phyloP scores from a whole-genome alignment of 2,113 vertebrate genomes.

The Coptodon rendalli region DNA sequence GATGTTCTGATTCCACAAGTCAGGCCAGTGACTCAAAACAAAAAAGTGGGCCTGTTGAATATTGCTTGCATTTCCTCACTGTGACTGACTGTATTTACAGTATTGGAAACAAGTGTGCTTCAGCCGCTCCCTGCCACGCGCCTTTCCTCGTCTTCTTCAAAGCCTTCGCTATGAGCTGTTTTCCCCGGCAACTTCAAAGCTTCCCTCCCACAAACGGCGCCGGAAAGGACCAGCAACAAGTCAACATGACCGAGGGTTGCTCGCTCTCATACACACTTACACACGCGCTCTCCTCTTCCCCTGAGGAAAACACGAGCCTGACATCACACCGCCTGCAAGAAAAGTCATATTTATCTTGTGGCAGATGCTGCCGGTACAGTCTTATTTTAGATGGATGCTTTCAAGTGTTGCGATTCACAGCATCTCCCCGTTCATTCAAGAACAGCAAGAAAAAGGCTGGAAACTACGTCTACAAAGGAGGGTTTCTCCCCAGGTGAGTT shows the following conservation, averaged over 20 bases:
- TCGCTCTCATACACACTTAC: neutral
- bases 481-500: constrained; percentile 25
- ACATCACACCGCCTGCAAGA: constrained; percentile 5
- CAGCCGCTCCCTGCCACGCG: constrained; percentile 24
- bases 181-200: constrained; percentile 58
- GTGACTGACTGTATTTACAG: constrained; percentile 43
- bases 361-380: neutral
- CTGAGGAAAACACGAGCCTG: neutral
- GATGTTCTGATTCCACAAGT: neutral
- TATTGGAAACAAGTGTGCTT: neutral
- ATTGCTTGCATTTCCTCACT: neutral
- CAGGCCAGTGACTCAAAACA: neutral
- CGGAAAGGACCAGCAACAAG: constrained; percentile 35
- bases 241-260: constrained; percentile 52
- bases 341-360: constrained; percentile 1
- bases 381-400: constrained; percentile 34
- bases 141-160: constrained; percentile 43
- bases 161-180: constrained; percentile 49
- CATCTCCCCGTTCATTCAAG: constrained; percentile 22
- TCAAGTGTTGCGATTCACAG: constrained; percentile 21
- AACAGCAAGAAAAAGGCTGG: constrained; percentile 2
- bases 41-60: neutral
- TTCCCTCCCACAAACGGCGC: constrained; percentile 35
- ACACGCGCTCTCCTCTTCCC: neutral
- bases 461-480: constrained; percentile 5